A percentile compares a stretch with the other conserved stretches of the same genome.
phyloP scores from a whole-genome alignment of 2,797 vertebrate genomes.

The Margarornis squamiger region DNA sequence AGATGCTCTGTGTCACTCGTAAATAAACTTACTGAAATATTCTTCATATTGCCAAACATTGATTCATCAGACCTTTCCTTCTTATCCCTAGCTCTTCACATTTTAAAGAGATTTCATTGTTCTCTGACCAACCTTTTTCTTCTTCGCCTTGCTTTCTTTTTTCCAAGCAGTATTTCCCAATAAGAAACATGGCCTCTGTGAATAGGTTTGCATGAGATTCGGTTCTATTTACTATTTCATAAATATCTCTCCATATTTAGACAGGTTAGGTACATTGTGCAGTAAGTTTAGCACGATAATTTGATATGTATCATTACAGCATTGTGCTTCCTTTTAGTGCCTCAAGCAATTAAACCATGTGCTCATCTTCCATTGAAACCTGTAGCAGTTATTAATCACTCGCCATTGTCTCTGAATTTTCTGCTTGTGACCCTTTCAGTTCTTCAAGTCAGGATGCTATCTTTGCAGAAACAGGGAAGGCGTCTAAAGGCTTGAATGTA shows the following conservation, averaged over 20 bases:
- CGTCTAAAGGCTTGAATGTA: background rate
- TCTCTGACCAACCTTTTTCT: background rate
- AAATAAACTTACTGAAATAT: conserved; percentile 9
- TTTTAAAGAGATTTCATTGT: background rate
- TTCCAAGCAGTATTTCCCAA: background rate
- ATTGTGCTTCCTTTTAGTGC: background rate
- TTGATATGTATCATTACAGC: conserved; percentile 17
- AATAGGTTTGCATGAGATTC: background rate
- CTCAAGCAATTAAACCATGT: conserved; percentile 34
- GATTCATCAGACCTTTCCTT: background rate
- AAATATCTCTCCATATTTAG: background rate
- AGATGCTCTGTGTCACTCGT: background rate
- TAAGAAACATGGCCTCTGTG: background rate
- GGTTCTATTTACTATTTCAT: background rate
- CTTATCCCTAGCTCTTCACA: background rate
- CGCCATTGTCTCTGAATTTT: conserved; percentile 36
- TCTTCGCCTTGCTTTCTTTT: background rate
- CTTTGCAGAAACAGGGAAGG: background rate
- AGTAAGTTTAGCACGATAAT: background rate
- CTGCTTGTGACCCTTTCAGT: conserved; percentile 2
- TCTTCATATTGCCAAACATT: background rate
- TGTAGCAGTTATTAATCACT: conserved; percentile 42
- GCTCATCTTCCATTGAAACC: background rate
- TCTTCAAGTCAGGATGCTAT: background rate
- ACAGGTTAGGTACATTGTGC: background rate